Base-by-base conservation (phyloP, 2,113 vertebrate species). In the Rhabdomys dilectus region DNA sequence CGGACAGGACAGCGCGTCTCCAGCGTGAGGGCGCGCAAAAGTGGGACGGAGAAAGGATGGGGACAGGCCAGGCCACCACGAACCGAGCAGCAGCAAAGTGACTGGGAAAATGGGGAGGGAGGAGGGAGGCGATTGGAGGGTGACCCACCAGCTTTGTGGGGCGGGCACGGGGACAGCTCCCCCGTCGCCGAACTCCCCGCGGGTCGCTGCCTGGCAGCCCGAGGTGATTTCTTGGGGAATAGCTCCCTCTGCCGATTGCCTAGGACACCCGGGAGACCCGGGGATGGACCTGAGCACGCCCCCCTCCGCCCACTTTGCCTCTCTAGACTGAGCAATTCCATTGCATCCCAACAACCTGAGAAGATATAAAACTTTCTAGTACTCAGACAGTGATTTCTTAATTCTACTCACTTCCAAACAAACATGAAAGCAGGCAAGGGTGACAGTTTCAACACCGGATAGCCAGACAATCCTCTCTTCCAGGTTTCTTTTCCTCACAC, bases 181-280 rank as follows among this genome's bases (percentile, higher is more conserved):
- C 36, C 21, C 11, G 1, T 29, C 0, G 45, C 73, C 88, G 42
- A 64, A 66, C 7, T 15, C 48, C 29, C 51, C 15, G 7, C 0
- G 45, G 56, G 70, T 60, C 7, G 15, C 58, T 0, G 29, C 0
- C 13, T 0, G 42, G n/a, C 56, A 31, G 6, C 3, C 60, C 19
- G 15, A 53, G 0, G 56, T 9, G 24, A 97, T 96, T 96, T 94
- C 87, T 94, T 95, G 95, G 96, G 73, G 42, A 97, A 97, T 75
- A 75, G 97, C 97, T 86, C 97, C 97, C 97, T 96, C 97, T 98
- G 96, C 91, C 64, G 97, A 81, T 84, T 1, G 48, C 56, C 1
- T 7, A 56, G 80, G 91, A 88, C 58, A 66, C 76, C 77, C 31
- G 2, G 80, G 85, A 88, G 85, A 86, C 93, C 24, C 68, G 7